phyloP scores from a whole-genome alignment of 2,113 vertebrate species.

The Spizaetus ornatus region DNA sequence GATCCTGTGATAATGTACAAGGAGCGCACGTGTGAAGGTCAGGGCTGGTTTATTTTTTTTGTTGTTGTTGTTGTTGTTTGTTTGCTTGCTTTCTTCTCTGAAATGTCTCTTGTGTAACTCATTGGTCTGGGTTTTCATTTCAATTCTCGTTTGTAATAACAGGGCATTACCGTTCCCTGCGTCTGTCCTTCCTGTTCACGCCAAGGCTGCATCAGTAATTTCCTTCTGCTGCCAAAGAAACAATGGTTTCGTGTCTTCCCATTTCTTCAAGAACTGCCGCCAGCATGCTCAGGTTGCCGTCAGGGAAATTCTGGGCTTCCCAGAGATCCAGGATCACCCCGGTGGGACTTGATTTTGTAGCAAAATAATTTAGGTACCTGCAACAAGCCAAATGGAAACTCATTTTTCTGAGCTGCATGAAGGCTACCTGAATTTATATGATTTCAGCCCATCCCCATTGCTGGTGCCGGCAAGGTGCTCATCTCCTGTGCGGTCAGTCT shows the following conservation, averaged over 20 bases:
- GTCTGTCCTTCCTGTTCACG: conserved; percentile 21
- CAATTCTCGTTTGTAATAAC: conserved; percentile 11
- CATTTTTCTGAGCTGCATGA: background rate
- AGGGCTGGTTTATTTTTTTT: background rate
- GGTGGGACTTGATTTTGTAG: conserved; percentile 92
- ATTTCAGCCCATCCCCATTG: conserved; percentile 29
- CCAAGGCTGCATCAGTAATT: conserved; percentile 76
- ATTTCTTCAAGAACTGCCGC: conserved; percentile 93
- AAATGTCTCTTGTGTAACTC: conserved; percentile 58
- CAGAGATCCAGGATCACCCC: conserved; percentile 95
- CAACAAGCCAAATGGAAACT: conserved; percentile 7
- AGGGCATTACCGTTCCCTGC: conserved; percentile 26
- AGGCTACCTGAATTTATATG: background rate
- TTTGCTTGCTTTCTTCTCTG: conserved; percentile 41
- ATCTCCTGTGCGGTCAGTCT: background rate
- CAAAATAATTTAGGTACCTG: conserved; percentile 97
- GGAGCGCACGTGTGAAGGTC: conserved; percentile 48
- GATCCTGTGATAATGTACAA: conserved; percentile 69
- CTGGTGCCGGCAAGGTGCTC: conserved; percentile 47
- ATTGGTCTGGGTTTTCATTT: conserved; percentile 60
- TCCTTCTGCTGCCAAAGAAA: conserved; percentile 83
- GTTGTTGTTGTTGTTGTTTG: background rate
- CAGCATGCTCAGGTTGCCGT: conserved; percentile 89
- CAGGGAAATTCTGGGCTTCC: conserved; percentile 95
- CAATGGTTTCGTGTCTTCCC: conserved; percentile 87